Conservation (phyloP, 2,888 invertebrate species). For the Vannuccia rotundouncinata region DNA sequence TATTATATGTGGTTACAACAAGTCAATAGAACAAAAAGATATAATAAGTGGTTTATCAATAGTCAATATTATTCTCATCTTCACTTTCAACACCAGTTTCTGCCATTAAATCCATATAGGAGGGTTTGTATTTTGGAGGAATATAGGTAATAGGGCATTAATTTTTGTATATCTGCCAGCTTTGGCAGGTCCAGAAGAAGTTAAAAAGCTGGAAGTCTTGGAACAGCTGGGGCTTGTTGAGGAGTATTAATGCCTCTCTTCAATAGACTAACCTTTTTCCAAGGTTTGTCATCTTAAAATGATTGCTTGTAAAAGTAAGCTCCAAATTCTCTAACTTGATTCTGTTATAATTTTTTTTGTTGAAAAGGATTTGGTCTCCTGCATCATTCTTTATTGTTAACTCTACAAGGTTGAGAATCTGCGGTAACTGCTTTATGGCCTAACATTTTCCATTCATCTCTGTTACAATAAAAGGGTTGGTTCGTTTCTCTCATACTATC, state of each 20-base stretch:
- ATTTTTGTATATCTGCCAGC: conserved; percentile 20
- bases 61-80: neutral
- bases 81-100: conserved; percentile 13
- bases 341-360: conserved; percentile 6
- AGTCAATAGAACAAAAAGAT: conserved; percentile 2
- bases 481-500: conserved; percentile 1
- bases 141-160: conserved; percentile 13
- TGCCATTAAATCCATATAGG: neutral
- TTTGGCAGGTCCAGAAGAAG: conserved; percentile 7
- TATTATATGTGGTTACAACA: conserved; percentile 14
- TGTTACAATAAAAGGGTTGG: conserved; percentile 7
- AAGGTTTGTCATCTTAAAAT: conserved; percentile 20
- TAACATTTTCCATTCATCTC: neutral
- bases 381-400: conserved; percentile 21
- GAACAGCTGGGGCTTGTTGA: conserved; percentile 14
- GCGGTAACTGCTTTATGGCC: conserved; percentile 18
- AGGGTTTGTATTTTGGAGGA: neutral
- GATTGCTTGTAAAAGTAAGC: neutral
- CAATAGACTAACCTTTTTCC: conserved; percentile 11
- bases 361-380: conserved; percentile 14
- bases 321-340: conserved; percentile 15
- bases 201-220: conserved; percentile 11
- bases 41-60: neutral
- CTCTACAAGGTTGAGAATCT: conserved; percentile 5
- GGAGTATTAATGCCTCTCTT: conserved; percentile 17